These are phyloP conservation scores for Pinctada fucata DNA, from an alignment of 2,888 invertebrate genomes.

Conservation along the genomic window DNA sequence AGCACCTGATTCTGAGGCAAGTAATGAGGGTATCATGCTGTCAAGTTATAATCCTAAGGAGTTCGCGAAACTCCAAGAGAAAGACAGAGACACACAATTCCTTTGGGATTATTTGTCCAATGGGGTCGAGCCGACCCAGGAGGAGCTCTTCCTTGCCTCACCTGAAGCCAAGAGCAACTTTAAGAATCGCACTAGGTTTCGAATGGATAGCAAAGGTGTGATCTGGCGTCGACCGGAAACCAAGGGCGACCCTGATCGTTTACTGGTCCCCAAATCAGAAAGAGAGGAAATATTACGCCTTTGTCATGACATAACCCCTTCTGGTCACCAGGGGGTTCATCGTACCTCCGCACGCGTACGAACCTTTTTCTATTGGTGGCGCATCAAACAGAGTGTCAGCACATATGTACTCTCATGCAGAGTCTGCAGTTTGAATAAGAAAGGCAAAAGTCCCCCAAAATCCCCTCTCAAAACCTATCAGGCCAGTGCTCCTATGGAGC, in stretches of 20 bases:
- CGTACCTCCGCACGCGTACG: not conserved
- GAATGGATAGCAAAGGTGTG: no score
- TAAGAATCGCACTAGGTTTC: no score
- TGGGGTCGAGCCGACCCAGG: no score
- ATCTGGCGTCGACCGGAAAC: no score
- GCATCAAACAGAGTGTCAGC: not conserved
- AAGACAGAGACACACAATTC: not conserved
- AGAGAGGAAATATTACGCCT: not conserved
- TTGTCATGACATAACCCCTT: not conserved
- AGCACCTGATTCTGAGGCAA: no score
- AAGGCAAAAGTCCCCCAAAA: not conserved
- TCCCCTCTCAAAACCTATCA: not conserved
- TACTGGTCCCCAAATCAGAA: no score
- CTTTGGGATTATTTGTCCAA: not conserved
- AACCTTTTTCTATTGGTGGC: slow-evolving; percentile 3
- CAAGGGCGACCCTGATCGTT: no score
- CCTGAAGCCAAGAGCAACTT: no score
- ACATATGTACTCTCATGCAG: not conserved
- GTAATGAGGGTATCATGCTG: not conserved
- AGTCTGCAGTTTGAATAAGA: not conserved
- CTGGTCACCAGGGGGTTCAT: slow-evolving; percentile 5
- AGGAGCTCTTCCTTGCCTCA: no score
- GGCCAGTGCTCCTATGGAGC: not conserved
- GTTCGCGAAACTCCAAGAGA: not conserved
- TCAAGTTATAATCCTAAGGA: not conserved